These are phyloP conservation scores for Parus major DNA, from an alignment of 2,113 vertebrate genomes.

Conservation along the genomic window DNA sequence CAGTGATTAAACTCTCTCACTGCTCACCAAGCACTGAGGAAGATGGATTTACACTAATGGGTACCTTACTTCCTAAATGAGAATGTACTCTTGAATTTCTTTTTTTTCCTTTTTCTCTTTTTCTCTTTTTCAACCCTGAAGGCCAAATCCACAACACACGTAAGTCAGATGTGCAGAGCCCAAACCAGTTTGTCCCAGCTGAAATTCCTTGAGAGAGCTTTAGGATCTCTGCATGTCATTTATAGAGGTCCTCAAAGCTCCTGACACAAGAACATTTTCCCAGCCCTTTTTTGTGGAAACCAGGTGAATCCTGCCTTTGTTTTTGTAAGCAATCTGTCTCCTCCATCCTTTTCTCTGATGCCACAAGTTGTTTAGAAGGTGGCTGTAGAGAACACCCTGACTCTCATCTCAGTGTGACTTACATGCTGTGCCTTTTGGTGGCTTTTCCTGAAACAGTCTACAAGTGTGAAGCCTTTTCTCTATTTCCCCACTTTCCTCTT, in stretches of 20 bases:
- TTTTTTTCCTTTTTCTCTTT: background rate
- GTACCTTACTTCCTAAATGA: background rate
- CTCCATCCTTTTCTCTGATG: background rate
- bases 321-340: background rate
- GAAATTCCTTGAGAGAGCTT: background rate
- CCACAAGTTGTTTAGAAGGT: background rate
- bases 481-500: background rate
- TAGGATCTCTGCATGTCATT: background rate
- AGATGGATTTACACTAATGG: accelerated
- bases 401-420: background rate
- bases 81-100: background rate
- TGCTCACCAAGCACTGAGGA: background rate
- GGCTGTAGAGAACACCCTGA: background rate
- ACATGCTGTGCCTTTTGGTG: background rate
- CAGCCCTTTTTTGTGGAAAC: background rate
- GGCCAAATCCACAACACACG: background rate
- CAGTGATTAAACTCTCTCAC: background rate
- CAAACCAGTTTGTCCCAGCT: background rate
- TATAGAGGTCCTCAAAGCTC: background rate
- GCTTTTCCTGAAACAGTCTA: background rate
- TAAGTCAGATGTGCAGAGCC: background rate
- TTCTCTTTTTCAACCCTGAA: background rate
- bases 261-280: background rate
- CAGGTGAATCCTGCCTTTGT: background rate
- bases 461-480: background rate